Conservation (phyloP, 30 jellyfish, hydroid and myxozoan genomes). For the Chrysaora quinquecirrha region DNA sequence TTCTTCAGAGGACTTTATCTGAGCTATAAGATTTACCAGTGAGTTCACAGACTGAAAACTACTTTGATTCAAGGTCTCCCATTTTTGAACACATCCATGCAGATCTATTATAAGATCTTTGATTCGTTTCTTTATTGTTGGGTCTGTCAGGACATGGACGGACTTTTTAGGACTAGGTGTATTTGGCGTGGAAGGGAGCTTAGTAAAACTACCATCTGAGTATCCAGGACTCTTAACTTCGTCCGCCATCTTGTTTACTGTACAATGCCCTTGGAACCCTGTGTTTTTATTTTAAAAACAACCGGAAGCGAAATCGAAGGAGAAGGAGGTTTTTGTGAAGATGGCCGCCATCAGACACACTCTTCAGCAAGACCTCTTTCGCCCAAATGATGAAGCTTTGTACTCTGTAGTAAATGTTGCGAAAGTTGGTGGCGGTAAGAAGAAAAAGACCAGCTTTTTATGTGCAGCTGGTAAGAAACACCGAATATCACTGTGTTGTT, state of each 20-base stretch:
- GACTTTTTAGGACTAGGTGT: constrained; percentile 34
- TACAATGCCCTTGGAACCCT: background rate
- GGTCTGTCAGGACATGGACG: constrained; percentile 27
- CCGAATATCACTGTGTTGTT: no score
- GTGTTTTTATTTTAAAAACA: background rate
- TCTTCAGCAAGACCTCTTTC: constrained; percentile 94
- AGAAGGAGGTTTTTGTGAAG: background rate
- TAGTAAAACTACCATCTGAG: background rate
- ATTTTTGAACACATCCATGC: constrained; percentile 71
- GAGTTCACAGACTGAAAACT: constrained; percentile 88
- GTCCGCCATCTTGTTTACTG: constrained; percentile 8
- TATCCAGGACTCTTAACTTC: no score
- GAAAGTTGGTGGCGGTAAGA: constrained; percentile 89
- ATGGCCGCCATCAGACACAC: constrained; percentile 98
- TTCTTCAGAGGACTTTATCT: constrained; percentile 55
- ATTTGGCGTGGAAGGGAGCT: constrained; percentile 42
- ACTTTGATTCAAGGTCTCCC: constrained; percentile 73
- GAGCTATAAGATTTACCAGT: constrained; percentile 63
- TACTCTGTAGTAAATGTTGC: constrained; percentile 97
- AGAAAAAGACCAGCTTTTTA: constrained; percentile 92
- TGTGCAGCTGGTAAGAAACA: constrained; percentile 94
- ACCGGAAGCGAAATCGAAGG: background rate
- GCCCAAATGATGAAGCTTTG: constrained; percentile 96
- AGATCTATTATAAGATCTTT: constrained; percentile 66
- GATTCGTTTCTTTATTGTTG: constrained; percentile 64